phyloP scores from a whole-genome alignment of 2,113 vertebrate species.

The Hypomesus transpacificus region DNA sequence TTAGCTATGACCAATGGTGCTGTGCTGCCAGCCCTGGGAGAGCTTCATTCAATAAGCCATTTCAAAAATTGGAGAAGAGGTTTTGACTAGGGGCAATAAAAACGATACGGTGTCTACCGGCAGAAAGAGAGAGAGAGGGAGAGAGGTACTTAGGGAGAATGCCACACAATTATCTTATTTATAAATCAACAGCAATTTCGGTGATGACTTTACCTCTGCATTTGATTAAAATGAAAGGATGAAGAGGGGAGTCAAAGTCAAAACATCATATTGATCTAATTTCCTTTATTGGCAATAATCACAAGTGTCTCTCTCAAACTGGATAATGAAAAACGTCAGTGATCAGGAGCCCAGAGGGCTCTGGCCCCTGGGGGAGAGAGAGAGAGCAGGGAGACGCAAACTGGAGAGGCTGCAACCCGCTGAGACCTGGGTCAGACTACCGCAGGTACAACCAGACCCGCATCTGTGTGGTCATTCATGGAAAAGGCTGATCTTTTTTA shows the following conservation, averaged over 20 bases:
- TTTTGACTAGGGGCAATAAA: slow-evolving; percentile 89
- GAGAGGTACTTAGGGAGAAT: slow-evolving; percentile 87
- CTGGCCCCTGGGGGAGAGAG: slow-evolving; percentile 11
- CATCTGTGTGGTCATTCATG: too few species aligned
- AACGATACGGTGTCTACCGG: slow-evolving; percentile 67
- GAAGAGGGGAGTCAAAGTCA: slow-evolving; percentile 72
- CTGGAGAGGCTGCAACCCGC: slow-evolving; percentile 1
- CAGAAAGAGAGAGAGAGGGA: slow-evolving; percentile 2
- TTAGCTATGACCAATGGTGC: slow-evolving; percentile 78
- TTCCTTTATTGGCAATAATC: slow-evolving; percentile 81
- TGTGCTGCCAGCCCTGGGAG: slow-evolving; percentile 69
- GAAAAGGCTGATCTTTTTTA: too few species aligned
- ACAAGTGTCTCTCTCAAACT: slow-evolving; percentile 49
- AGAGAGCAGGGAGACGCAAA: slow-evolving; percentile 12
- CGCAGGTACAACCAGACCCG: too few species aligned
- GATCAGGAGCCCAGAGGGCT: slow-evolving; percentile 51
- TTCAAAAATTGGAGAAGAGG: slow-evolving; percentile 91
- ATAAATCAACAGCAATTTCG: slow-evolving; percentile 92
- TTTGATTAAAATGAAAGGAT: slow-evolving; percentile 80
- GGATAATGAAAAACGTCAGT: slow-evolving; percentile 61
- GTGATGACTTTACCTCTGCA: slow-evolving; percentile 87
- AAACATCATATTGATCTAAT: slow-evolving; percentile 78
- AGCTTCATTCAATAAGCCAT: slow-evolving; percentile 87
- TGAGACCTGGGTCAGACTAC: too few species aligned
- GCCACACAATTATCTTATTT: slow-evolving; percentile 93